Conservation (phyloP, 2,797 vertebrate species). For the Rhabdophis nuchalis region DNA sequence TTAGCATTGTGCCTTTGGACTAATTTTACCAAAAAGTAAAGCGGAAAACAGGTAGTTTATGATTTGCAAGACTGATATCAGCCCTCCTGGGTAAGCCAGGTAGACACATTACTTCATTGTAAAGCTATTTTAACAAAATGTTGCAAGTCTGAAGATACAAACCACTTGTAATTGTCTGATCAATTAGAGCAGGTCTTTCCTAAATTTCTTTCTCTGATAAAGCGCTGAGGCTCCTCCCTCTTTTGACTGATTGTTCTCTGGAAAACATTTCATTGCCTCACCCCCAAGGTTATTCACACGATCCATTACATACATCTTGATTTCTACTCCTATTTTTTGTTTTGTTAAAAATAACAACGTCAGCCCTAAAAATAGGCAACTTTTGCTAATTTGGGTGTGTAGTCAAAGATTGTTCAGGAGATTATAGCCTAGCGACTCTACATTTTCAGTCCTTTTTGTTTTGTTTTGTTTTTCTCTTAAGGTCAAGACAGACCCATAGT, state of each 20-base stretch:
- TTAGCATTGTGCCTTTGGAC: not conserved
- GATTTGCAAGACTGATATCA: not conserved
- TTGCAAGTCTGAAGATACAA: not conserved
- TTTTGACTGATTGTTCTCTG: not conserved
- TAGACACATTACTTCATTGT: not conserved
- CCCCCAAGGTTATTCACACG: not conserved
- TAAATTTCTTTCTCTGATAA: not conserved
- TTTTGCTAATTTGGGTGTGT: not conserved
- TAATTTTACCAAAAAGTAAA: not conserved
- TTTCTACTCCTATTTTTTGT: not conserved
- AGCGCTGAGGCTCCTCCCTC: not conserved
- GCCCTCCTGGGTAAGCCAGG: not conserved
- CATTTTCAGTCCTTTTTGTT: not conserved
- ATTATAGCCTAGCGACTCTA: not conserved
- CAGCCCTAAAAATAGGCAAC: not conserved
- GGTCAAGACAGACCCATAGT: not conserved
- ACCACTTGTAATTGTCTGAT: not conserved
- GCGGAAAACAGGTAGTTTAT: not conserved
- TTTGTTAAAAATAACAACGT: not conserved
- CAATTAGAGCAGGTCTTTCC: not conserved
- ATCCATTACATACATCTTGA: not conserved
- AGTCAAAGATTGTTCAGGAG: not conserved
- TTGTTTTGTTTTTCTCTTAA: not conserved
- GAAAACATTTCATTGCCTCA: not conserved
- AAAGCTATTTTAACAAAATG: not conserved